Base-by-base conservation (phyloP, 2,113 vertebrate species). In the Cephalopterus ornatus region DNA sequence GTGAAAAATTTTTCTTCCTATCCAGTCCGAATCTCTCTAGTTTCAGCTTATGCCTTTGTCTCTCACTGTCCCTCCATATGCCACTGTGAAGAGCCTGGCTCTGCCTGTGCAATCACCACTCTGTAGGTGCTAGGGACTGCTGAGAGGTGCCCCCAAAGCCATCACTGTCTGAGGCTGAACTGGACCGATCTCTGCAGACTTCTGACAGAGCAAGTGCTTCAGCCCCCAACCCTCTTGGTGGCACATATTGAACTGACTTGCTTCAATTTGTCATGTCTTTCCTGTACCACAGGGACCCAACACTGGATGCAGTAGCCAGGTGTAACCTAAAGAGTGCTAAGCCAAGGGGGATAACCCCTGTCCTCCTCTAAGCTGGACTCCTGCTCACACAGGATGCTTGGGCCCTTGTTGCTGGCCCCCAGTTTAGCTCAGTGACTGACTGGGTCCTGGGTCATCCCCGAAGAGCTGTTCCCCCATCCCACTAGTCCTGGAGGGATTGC, bases 151-250 rank as follows among this genome's bases (percentile, higher is more conserved):
- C 12, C 23, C 46, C 0, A 2, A 62, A 94, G 35, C 50, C 9
- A 26, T 4, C 0, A 1, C 35, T 83, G 27, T 75, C 56, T 0
- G 2, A 84, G 47, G n/a, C 39, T 91, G 59, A 77, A 53, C 16
- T 39, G 62, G n/a, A 71, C 5, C 5, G 58, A 72, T 28, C 27
- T 17, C n/a, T 73, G 23, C 58, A 73, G 68, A 19, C 41, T 70
- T 19, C 65, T 91, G 2, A 2, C 47, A 75, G 42, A 46, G 27
- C 14, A 79, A 82, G 44, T 41, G 20, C 75, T 83, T 35, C 67
- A 70, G 44, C 7, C 37, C 42, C 30, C 1, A 0, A 24, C 15
- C 30, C 42, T 62, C 65, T 41, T 0, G 0, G 46, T 49, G 27
- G 32, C 52, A 49, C 17, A 28, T 85, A 49, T 8, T 73, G 82